These are phyloP conservation scores for Oligia strigilis DNA, from an alignment of 2,888 invertebrate genomes.

Conservation along the genomic window DNA sequence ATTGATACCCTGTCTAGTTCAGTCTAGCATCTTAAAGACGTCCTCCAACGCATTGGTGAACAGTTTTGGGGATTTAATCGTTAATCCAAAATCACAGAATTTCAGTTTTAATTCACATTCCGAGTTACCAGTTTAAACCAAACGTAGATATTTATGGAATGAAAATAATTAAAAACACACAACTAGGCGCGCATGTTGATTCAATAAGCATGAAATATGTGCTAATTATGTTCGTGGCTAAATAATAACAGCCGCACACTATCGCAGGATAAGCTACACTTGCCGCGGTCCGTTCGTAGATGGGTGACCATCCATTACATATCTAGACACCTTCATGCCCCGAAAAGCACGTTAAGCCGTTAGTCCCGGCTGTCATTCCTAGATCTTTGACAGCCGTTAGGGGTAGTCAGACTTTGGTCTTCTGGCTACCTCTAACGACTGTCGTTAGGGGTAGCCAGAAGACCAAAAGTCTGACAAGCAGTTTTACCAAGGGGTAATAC, in stretches of 20 bases:
- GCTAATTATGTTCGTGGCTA: neutral
- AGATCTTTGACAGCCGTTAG: neutral
- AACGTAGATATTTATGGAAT: neutral
- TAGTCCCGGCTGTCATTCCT: neutral
- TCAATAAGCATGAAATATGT: neutral
- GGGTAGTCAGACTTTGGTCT: neutral
- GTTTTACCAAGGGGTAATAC: too few relatives aligned
- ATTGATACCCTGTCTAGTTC: too few relatives aligned
- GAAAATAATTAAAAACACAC: neutral
- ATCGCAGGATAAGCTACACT: neutral
- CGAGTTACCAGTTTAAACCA: neutral
- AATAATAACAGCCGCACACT: neutral
- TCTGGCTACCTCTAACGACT: too few relatives aligned
- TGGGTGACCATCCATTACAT: neutral
- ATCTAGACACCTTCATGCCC: neutral
- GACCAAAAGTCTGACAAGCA: neutral
- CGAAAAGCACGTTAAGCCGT: neutral
- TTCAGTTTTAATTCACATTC: neutral
- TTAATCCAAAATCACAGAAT: conserved; percentile 1
- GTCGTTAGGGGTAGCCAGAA: neutral
- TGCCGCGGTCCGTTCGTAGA: neutral
- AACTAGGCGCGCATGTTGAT: neutral
- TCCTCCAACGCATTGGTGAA: too few relatives aligned
- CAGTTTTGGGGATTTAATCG: neutral
- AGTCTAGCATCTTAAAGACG: too few relatives aligned